Percentiles rank a stretch among this genome's conserved stretches.
Evolutionary conservation across 2,888 invertebrate genomes (phyloP).

Genomic region (Drosophila neutralis): DNA sequence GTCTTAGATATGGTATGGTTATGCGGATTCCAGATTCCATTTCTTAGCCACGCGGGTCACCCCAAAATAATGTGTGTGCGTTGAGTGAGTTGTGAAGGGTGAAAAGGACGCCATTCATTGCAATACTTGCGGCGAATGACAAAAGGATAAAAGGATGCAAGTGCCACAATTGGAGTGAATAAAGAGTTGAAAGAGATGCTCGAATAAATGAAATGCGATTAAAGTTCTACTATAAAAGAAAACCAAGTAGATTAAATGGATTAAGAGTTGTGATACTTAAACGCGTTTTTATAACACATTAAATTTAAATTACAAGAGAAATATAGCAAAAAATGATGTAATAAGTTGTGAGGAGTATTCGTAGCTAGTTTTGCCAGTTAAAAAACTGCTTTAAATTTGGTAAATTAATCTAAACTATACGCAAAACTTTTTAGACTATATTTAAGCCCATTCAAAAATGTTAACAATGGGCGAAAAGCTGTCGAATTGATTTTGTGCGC

Average conservation of each 20-base stretch:
- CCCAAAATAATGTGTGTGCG: constrained; percentile 10
- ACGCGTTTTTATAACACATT: background rate
- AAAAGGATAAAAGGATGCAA: constrained; percentile 37
- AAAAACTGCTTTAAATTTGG: background rate
- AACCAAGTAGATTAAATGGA: background rate
- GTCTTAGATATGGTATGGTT: constrained; percentile 49
- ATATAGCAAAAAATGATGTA: background rate
- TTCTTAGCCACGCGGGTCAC: constrained; percentile 52
- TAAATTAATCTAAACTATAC: background rate
- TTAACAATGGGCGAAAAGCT: background rate
- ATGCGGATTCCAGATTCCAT: constrained; percentile 57
- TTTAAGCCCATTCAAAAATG: background rate
- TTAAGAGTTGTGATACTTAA: background rate
- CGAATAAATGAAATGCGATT: constrained; percentile 35
- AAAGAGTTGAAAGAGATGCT: constrained; percentile 32
- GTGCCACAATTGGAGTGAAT: constrained; percentile 15
- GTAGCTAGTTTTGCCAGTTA: too few relatives aligned
- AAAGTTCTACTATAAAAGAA: background rate
- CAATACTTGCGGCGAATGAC: constrained; percentile 36
- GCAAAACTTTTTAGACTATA: background rate
- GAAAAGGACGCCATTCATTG: constrained; percentile 37
- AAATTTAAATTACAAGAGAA: background rate
- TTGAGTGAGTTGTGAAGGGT: too few relatives aligned
- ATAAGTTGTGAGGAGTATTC: background rate
- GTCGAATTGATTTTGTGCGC: background rate